phyloP scores from a whole-genome alignment of 2,888 invertebrate genomes.

The Drosophila mimica region DNA sequence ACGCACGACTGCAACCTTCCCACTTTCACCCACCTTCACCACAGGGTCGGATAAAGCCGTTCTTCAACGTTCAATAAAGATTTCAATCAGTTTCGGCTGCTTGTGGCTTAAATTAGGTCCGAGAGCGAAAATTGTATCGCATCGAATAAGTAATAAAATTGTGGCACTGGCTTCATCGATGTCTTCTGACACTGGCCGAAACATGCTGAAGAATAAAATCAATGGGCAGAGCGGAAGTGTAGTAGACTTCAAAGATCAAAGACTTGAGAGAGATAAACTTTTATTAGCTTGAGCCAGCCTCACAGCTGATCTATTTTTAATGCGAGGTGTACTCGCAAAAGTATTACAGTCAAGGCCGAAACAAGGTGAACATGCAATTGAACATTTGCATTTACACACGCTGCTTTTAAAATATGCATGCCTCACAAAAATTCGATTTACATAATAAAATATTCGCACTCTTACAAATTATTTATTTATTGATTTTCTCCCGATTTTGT shows the following conservation, averaged over 20 bases:
- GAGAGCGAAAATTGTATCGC: neutral
- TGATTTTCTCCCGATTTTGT: neutral
- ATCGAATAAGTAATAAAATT: neutral
- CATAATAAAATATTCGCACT: neutral
- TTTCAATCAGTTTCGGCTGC: neutral
- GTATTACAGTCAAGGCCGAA: neutral
- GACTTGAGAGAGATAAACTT: too few species aligned
- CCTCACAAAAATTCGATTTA: neutral
- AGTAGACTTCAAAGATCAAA: neutral
- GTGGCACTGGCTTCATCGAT: too few species aligned
- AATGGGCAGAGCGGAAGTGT: neutral
- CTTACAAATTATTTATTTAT: neutral
- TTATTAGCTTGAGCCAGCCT: too few species aligned
- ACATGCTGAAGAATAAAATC: neutral
- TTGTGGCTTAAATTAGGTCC: neutral
- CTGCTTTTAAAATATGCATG: neutral
- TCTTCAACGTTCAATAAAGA: neutral
- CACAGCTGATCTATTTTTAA: too few species aligned
- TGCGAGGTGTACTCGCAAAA: neutral
- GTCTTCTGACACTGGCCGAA: too few species aligned
- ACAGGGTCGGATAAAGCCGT: neutral
- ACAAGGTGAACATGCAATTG: neutral
- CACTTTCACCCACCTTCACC: too few species aligned
- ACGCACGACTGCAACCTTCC: too few species aligned
- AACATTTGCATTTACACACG: neutral